These are phyloP conservation scores for Perccottus glenii DNA, from an alignment of 2,113 vertebrate genomes.

Conservation along the genomic window DNA sequence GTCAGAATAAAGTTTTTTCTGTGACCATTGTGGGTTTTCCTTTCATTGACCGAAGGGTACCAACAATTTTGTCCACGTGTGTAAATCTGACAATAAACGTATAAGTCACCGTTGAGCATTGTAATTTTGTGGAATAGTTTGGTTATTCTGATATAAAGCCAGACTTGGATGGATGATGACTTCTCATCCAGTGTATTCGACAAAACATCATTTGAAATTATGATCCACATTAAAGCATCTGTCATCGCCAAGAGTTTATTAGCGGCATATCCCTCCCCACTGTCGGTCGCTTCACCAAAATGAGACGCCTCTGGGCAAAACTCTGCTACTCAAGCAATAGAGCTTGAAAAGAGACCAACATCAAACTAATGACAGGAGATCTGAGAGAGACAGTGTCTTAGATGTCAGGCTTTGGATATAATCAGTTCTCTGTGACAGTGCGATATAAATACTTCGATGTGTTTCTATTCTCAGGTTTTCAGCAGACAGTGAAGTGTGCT, in stretches of 20 bases:
- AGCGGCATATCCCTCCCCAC: conserved; percentile 55
- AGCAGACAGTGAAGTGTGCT: conserved; percentile 91
- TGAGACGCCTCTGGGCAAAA: conserved; percentile 62
- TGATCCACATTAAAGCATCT: conserved; percentile 69
- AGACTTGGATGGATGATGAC: too few relatives aligned
- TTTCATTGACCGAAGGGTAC: too few relatives aligned
- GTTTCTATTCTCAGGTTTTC: conserved; percentile 78
- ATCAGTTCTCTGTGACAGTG: conserved; percentile 29
- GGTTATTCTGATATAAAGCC: too few relatives aligned
- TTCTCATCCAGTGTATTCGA: too few relatives aligned
- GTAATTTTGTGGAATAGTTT: too few relatives aligned
- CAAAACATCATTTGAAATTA: conserved; percentile 42
- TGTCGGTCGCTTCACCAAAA: conserved; percentile 38
- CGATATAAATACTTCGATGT: conserved; percentile 1
- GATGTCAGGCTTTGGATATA: conserved; percentile 32
- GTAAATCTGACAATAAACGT: too few relatives aligned
- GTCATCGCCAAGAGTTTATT: conserved; percentile 68
- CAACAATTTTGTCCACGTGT: too few relatives aligned
- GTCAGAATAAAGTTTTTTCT: too few relatives aligned
- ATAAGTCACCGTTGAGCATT: too few relatives aligned
- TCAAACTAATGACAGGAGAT: conserved; percentile 42
- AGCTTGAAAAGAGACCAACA: too few relatives aligned
- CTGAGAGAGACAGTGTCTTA: conserved; percentile 44
- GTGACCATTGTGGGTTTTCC: too few relatives aligned
- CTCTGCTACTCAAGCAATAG: conserved; percentile 6